These are phyloP conservation scores for Neoascia interrupta DNA, from an alignment of 2,888 invertebrate species.

Conservation along the genomic window DNA sequence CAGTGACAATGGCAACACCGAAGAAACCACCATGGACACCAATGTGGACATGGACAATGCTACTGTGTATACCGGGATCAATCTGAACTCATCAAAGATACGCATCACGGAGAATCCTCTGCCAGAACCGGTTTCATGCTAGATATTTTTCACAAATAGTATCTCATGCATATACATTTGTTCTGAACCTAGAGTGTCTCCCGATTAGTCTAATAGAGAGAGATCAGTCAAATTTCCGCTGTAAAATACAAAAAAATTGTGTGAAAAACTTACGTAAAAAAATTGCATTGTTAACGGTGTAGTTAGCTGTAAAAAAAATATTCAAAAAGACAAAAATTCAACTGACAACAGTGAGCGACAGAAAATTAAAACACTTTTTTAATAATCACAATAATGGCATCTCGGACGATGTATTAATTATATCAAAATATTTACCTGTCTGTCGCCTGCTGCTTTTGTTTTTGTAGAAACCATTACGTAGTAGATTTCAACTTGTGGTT, in stretches of 20 bases:
- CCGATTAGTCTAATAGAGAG: slow-evolving; percentile 22
- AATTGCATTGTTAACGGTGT: slow-evolving; percentile 46
- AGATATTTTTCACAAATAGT: slow-evolving; percentile 66
- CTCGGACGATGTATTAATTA: too few species aligned
- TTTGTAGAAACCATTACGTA: slow-evolving; percentile 37
- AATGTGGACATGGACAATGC: slow-evolving; percentile 72
- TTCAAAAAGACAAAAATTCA: background rate
- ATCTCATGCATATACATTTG: slow-evolving; percentile 43
- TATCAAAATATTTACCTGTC: too few species aligned
- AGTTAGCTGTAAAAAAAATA: slow-evolving; percentile 59
- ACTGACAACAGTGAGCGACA: slow-evolving; percentile 24
- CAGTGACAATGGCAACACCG: slow-evolving; percentile 63
- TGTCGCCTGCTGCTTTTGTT: slow-evolving; percentile 18
- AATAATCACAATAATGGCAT: too few species aligned
- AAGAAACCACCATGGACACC: slow-evolving; percentile 71
- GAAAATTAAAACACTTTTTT: too few species aligned
- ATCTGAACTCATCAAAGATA: slow-evolving; percentile 76
- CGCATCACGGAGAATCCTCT: slow-evolving; percentile 80
- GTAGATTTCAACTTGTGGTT: slow-evolving; percentile 12
- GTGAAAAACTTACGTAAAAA: slow-evolving; percentile 8
- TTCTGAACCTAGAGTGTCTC: slow-evolving; percentile 52
- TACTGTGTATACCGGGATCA: slow-evolving; percentile 74
- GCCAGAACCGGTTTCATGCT: slow-evolving; percentile 79
- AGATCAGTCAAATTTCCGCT: slow-evolving; percentile 12
- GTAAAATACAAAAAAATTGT: slow-evolving; percentile 48